Base-by-base conservation (phyloP, 2,797 vertebrate species). In the Melopsittacus undulatus region DNA sequence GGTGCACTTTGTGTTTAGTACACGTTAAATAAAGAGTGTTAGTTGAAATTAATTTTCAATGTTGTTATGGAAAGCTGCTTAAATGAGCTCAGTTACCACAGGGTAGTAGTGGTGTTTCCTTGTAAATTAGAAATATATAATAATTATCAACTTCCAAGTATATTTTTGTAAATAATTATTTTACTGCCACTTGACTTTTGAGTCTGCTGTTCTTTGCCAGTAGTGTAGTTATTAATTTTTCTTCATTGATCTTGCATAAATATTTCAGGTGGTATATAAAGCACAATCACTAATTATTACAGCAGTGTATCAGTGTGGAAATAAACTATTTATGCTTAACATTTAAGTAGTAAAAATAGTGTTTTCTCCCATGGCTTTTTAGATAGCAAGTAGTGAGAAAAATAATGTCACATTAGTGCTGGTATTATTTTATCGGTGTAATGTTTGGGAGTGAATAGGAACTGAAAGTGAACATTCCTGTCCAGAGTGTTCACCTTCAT, bases 31-130 rank as follows among this genome's bases (percentile, higher is more conserved):
- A 36, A 76, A 73, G n/a, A 38, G 29, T 72, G 23, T 40, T 80
- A 61, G 64, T 51, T 94, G 43, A 87, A 92, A 84, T 67, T 79
- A 57, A 68, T 83, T 90, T 88, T 79, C n/a, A 81, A 83, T 66
- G 36, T 72, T 83, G 46, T 36, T 94, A 49, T 57, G 56, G 38
- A 94, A 94, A 81, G 24, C 45, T 90, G 32, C 56, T 85, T 90
- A 94, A 90, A 77, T 64, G 20, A 92, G 17, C 45, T 89, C 64
- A 67, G 0, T 91, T 96, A 69, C 73, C 40, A 59, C 36, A 69
- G 81, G 59, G 42, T 77, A 68, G 38, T 43, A 94, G 40, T 75
- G 30, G 26, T 78, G 29, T 76, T 88, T 83, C 54, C 94, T 57
- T 88, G 57, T 86, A 72, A 91, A 86, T 87, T 83, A 75, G 42